Conservation (phyloP, 2,797 vertebrate genomes). For the Gallinago stenura region DNA sequence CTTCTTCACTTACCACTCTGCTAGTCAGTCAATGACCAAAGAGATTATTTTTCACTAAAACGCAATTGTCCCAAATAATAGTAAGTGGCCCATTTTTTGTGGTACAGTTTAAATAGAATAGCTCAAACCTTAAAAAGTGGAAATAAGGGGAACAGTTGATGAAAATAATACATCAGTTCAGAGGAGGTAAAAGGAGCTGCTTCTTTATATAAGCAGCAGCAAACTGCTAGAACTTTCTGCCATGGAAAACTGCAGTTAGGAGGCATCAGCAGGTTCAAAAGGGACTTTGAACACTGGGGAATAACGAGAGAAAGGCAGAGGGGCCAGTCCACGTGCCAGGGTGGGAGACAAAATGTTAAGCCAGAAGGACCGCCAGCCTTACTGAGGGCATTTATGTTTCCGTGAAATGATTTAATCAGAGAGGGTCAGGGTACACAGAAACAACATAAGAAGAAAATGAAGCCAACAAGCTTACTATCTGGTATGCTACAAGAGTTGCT, state of each 20-base stretch:
- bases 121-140: neutral
- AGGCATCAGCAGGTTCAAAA: neutral
- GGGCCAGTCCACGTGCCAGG: neutral
- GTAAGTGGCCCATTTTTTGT: neutral
- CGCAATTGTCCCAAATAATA: neutral
- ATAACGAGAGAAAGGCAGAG: neutral
- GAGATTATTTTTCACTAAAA: neutral
- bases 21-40: neutral
- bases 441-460: neutral
- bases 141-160: neutral
- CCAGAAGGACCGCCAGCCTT: neutral
- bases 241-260: neutral
- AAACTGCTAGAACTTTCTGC: neutral
- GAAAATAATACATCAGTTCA: neutral
- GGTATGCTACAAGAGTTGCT: neutral
- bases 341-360: neutral
- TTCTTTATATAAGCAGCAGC: neutral
- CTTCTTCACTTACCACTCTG: neutral
- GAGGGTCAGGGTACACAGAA: neutral
- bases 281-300: neutral
- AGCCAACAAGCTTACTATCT: neutral
- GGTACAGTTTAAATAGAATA: neutral
- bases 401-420: neutral
- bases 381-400: neutral
- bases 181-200: neutral